Evolutionary conservation across 1,140 invertebrate species (phyloP).

Genomic region (Pachypsylla venusta): DNA sequence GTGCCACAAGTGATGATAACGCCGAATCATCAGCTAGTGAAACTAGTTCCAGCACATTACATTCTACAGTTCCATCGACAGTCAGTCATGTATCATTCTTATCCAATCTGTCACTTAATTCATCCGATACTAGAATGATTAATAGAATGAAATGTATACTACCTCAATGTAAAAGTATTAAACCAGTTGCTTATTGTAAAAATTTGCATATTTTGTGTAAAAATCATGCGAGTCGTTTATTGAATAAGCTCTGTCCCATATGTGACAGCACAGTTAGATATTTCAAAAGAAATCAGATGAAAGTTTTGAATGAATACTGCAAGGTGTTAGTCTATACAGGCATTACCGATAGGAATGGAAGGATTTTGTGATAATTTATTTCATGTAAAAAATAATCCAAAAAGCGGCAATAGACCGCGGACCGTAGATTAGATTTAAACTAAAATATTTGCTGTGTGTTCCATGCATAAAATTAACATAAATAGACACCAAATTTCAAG

Average conservation of each 20-base stretch:
- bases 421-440: too few species aligned
- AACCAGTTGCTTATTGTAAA: neutral
- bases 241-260: neutral
- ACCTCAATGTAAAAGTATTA: neutral
- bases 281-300: neutral
- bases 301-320: neutral
- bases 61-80: too few species aligned
- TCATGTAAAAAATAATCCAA: too few species aligned
- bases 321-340: neutral
- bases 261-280: neutral
- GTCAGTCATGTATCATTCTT: too few species aligned
- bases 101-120: neutral
- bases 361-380: too few species aligned
- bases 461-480: too few species aligned
- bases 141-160: neutral
- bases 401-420: too few species aligned
- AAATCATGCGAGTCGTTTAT: neutral
- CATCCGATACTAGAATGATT: neutral
- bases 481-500: too few species aligned
- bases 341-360: neutral
- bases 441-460: too few species aligned
- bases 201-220: neutral
- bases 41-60: too few species aligned
- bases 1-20: too few species aligned
- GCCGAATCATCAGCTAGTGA: too few species aligned